Percentiles rank a stretch among this genome's conserved stretches.
phyloP scores from a whole-genome alignment of 2,113 vertebrate species.

The Podarcis raffonei region DNA sequence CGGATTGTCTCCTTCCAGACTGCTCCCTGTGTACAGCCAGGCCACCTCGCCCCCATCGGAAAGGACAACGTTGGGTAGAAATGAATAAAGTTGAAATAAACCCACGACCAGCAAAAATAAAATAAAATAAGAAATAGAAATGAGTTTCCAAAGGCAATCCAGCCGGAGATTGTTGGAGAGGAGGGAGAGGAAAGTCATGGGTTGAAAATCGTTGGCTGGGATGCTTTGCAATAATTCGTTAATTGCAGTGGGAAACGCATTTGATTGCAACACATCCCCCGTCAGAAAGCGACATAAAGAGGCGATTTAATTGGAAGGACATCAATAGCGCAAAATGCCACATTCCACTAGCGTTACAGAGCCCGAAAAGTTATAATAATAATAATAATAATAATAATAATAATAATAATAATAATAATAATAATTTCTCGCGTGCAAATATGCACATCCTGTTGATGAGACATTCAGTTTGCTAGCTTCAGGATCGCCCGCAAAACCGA shows the following conservation, averaged over 20 bases:
- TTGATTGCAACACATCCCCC: conserved; percentile 59
- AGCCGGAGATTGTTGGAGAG: not conserved
- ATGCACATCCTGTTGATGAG: no score
- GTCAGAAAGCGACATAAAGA: conserved; percentile 71
- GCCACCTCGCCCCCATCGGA: no score
- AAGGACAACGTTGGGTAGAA: no score
- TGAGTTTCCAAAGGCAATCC: not conserved
- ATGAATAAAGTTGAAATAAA: no score
- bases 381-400: no score
- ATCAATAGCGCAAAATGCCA: conserved; percentile 77
- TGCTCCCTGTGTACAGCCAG: no score
- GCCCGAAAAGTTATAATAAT: not conserved
- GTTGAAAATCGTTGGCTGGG: conserved; percentile 27
- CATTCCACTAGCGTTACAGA: conserved; percentile 63
- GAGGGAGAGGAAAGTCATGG: not conserved
- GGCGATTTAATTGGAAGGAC: conserved; percentile 76
- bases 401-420: no score
- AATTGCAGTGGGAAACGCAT: conserved; percentile 58
- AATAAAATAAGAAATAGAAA: not conserved
- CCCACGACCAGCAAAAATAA: no score
- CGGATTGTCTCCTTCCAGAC: no score
- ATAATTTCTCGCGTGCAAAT: no score
- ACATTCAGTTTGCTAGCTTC: no score
- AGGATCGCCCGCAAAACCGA: no score
- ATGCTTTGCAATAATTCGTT: conserved; percentile 61